Percentiles rank a stretch among this genome's conserved stretches.
These are phyloP conservation scores for Xestia rhomboidea DNA, from an alignment of 2,888 invertebrate genomes.

Conservation along the genomic window DNA sequence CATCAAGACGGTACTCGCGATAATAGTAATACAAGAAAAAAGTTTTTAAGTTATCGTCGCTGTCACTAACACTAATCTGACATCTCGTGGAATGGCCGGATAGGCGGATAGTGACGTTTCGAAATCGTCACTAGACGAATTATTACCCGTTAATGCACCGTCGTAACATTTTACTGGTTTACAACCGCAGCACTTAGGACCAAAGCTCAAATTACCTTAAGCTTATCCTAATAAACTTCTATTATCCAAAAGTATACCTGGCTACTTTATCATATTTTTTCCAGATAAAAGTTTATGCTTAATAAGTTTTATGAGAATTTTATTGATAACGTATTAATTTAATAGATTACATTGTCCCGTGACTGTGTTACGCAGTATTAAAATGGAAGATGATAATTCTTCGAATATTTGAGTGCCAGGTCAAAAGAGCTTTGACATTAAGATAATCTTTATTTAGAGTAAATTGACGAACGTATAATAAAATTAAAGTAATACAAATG, in stretches of 20 bases:
- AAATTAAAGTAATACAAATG: slow-evolving; percentile 45
- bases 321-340: slow-evolving; percentile 56
- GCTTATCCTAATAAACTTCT: slow-evolving; percentile 69
- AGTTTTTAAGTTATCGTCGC: slow-evolving; percentile 83
- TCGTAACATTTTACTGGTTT: slow-evolving; percentile 83
- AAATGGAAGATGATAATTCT: slow-evolving; percentile 52
- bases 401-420: slow-evolving; percentile 46
- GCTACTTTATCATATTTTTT: slow-evolving; percentile 67
- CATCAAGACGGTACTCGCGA: slow-evolving; percentile 80
- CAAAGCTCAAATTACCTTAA: slow-evolving; percentile 80
- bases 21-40: slow-evolving; percentile 84
- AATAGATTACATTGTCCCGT: slow-evolving; percentile 51
- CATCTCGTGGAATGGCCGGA: slow-evolving; percentile 82
- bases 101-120: slow-evolving; percentile 79
- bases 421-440: slow-evolving; percentile 47
- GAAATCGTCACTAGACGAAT: slow-evolving; percentile 85
- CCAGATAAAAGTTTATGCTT: slow-evolving; percentile 48
- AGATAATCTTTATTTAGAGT: slow-evolving; percentile 59
- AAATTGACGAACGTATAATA: slow-evolving; percentile 60
- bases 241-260: slow-evolving; percentile 64
- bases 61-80: slow-evolving; percentile 83
- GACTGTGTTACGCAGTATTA: slow-evolving; percentile 57
- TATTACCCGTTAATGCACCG: slow-evolving; percentile 84
- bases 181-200: slow-evolving; percentile 80
- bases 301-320: slow-evolving; percentile 58